phyloP scores from a whole-genome alignment of 23 tunicate genomes.

The Ascidia mentula region DNA sequence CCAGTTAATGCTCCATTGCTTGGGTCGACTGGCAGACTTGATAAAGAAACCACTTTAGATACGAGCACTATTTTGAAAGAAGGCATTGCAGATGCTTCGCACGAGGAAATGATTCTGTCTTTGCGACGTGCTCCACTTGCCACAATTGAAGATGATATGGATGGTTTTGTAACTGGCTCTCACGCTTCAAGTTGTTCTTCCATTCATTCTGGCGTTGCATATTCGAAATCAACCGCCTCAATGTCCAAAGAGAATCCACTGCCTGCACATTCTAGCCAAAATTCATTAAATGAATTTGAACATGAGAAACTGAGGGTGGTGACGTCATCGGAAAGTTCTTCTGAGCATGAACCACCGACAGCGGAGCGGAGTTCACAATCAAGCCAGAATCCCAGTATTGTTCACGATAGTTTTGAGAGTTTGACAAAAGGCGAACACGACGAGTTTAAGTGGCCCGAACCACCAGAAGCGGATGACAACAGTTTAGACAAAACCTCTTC shows the following conservation, averaged over 20 bases:
- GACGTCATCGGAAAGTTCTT: neutral
- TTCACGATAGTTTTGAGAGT: neutral
- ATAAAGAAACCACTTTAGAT: conserved; percentile 4
- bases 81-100: conserved; percentile 41
- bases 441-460: neutral
- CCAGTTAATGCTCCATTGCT: neutral
- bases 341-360: neutral
- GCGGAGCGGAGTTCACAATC: neutral
- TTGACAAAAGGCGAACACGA: neutral
- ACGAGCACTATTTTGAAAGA: conserved; percentile 12
- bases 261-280: conserved; percentile 9
- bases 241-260: neutral
- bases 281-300: neutral
- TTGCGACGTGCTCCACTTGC: conserved; percentile 74
- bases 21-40: neutral
- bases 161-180: conserved; percentile 30
- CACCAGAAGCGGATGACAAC: neutral
- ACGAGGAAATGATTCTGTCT: conserved; percentile 68
- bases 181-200: conserved; percentile 49
- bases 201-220: neutral
- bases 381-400: too few relatives aligned
- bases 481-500: neutral
- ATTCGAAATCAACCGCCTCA: neutral
- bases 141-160: conserved; percentile 61
- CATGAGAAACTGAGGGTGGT: too few relatives aligned